Percentiles rank a stretch among this genome's conserved stretches.
Evolutionary conservation across 2,888 invertebrate species (phyloP).

Genomic region (Slavum lentiscoides): DNA sequence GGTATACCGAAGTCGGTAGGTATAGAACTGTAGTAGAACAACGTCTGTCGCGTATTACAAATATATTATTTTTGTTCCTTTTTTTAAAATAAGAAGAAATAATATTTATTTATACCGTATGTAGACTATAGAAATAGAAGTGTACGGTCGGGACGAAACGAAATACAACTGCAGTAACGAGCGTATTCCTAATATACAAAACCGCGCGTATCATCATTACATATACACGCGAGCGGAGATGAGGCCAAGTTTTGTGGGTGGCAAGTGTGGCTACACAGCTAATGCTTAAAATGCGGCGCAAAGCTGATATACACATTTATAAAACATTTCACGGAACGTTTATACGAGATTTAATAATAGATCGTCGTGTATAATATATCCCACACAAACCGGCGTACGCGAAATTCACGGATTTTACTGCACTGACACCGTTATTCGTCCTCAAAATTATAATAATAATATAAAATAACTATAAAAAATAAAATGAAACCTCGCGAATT

Average conservation of each 20-base stretch:
- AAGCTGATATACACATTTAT: slow-evolving; percentile 5
- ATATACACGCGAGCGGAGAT: not conserved
- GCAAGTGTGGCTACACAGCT: not conserved
- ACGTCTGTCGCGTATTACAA: too few relatives aligned
- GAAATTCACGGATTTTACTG: not conserved
- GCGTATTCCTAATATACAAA: not conserved
- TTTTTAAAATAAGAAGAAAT: not conserved
- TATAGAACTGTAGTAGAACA: not conserved
- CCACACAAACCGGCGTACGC: slow-evolving; percentile 6
- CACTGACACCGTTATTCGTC: slow-evolving; percentile 20
- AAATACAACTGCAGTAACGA: not conserved
- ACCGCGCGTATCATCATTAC: not conserved
- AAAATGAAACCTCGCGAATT: too few relatives aligned
- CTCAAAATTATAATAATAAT: slow-evolving; percentile 22
- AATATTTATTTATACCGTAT: too few relatives aligned
- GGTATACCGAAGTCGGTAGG: not conserved
- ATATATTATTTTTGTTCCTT: not conserved
- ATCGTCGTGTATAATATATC: slow-evolving; percentile 12
- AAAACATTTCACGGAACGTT: slow-evolving; percentile 34
- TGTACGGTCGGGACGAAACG: not conserved
- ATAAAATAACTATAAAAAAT: too few relatives aligned
- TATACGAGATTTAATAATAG: slow-evolving; percentile 49
- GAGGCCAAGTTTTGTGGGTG: slow-evolving; percentile 38
- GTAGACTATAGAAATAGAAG: too few relatives aligned
- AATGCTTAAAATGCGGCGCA: slow-evolving; percentile 23